A percentile compares a stretch with the other conserved stretches of the same genome.
Evolutionary conservation across 1,140 invertebrate species (phyloP).

Genomic region (Dinothrombium tinctorium): DNA sequence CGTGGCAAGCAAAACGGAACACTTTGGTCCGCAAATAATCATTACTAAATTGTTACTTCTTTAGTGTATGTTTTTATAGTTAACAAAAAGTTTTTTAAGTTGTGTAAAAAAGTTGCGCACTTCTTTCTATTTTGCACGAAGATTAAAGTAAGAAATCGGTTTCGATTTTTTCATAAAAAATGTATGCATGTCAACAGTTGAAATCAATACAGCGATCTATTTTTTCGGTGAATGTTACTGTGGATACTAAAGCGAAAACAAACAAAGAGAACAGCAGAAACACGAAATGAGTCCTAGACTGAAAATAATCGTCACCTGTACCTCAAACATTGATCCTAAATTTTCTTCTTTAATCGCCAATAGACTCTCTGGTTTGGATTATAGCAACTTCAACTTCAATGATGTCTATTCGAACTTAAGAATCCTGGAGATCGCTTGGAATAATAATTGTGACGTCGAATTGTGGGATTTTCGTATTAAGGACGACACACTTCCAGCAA

Average conservation of each 20-base stretch:
- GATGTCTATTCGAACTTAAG: not conserved
- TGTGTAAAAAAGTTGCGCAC: not conserved
- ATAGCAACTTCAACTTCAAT: not conserved
- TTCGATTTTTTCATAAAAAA: not conserved
- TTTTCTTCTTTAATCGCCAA: not conserved
- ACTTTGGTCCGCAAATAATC: constrained; percentile 2
- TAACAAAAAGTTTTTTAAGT: not conserved
- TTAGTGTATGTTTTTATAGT: too few species aligned
- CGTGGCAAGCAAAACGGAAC: constrained; percentile 35
- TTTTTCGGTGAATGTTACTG: not conserved
- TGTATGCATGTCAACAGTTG: not conserved
- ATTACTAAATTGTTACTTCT: not conserved
- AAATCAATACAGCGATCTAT: not conserved
- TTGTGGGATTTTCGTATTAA: not conserved
- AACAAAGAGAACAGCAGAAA: not conserved
- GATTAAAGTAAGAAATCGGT: not conserved
- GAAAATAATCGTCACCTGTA: constrained; percentile 1
- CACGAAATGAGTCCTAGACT: not conserved
- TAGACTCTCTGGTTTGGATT: not conserved
- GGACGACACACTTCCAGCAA: not conserved
- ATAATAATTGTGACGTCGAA: not conserved
- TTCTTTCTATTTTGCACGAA: not conserved
- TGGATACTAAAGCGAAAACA: not conserved
- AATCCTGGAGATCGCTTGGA: not conserved
- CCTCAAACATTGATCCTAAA: not conserved